A percentile compares a stretch with the other conserved stretches of the same genome.
phyloP scores from a whole-genome alignment of 35 echinoderm and acorn worm species.

The Strongylocentrotus purpuratus region DNA sequence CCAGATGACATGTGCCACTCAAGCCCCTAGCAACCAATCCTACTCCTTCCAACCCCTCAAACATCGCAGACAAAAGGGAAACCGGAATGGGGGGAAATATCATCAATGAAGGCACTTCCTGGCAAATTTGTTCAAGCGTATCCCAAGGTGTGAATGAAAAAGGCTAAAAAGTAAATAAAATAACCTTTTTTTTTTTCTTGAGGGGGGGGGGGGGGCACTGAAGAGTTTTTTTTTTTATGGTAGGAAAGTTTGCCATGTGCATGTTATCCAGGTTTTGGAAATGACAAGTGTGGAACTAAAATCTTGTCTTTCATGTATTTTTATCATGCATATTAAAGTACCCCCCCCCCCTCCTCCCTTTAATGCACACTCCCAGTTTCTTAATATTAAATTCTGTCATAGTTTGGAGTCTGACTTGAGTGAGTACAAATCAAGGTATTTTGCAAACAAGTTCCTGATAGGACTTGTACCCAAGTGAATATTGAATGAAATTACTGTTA shows the following conservation, averaged over 20 bases:
- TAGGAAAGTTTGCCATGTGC: no score
- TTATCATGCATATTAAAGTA: not conserved
- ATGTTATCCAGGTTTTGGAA: not conserved
- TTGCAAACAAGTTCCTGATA: not conserved
- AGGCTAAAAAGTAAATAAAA: not conserved
- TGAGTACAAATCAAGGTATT: not conserved
- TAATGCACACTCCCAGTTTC: not conserved
- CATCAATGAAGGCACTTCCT: not conserved
- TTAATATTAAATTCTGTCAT: not conserved
- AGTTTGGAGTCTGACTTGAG: not conserved
- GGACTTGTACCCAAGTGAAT: no score
- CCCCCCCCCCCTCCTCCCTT: not conserved
- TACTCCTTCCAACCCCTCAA: not conserved
- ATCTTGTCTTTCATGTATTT: no score
- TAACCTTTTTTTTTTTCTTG: not conserved
- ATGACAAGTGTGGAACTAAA: no score
- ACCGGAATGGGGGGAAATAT: not conserved
- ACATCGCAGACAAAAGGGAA: not conserved
- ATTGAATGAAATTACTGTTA: no score
- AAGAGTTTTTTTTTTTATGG: not conserved
- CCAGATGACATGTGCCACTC: not conserved
- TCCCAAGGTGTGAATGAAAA: not conserved
- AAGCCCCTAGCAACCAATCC: conserved; percentile 21
- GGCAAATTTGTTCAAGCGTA: conserved; percentile 11
- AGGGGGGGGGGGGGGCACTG: not conserved